Conservation (phyloP, 2,113 vertebrate genomes). For the Balaeniceps rex region DNA sequence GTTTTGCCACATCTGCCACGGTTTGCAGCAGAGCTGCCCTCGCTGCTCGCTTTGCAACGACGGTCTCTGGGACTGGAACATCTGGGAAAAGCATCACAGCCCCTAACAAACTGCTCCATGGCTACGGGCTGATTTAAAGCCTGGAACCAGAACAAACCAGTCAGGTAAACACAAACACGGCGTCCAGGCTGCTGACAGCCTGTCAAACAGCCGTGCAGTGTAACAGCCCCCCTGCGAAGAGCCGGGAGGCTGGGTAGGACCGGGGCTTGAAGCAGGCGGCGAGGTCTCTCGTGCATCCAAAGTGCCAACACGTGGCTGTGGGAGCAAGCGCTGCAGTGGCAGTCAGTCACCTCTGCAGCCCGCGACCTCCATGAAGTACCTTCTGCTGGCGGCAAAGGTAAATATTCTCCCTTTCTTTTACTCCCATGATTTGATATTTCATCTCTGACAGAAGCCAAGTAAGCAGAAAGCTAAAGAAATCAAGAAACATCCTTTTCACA, state of each 20-base stretch:
- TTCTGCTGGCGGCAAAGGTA: not conserved
- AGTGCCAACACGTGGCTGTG: not conserved
- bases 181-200: not conserved
- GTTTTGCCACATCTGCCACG: not conserved
- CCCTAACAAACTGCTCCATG: not conserved
- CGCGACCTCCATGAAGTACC: rapidly evolving
- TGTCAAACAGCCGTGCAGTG: not conserved
- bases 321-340: not conserved
- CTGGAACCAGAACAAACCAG: not conserved
- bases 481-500: not conserved
- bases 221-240: not conserved
- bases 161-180: rapidly evolving
- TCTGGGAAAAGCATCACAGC: not conserved
- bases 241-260: not conserved
- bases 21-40: not conserved
- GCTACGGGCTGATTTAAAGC: not conserved
- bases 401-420: not conserved
- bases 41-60: not conserved
- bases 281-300: rapidly evolving
- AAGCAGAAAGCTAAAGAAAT: not conserved
- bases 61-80: not conserved
- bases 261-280: rapidly evolving
- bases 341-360: not conserved
- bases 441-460: not conserved
- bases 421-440: not conserved